Percentiles rank a stretch among this genome's conserved stretches.
Evolutionary conservation across 1,140 invertebrate genomes (phyloP).

Genomic region (Nixonia krombeini): DNA sequence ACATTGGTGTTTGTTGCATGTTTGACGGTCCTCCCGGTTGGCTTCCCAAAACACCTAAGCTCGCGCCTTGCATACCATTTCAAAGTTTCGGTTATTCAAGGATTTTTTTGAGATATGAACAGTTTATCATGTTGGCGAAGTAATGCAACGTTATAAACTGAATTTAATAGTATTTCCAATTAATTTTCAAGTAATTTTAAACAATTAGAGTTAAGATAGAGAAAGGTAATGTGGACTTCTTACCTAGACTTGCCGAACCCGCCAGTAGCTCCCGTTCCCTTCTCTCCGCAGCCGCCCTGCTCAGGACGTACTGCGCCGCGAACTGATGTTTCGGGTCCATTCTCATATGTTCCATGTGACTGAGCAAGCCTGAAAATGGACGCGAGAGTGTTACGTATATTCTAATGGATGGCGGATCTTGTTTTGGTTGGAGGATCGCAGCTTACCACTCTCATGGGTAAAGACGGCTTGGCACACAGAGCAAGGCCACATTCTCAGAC

Average conservation of each 20-base stretch:
- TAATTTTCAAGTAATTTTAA: no score
- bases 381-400: no score
- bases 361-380: constrained; percentile 80
- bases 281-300: constrained; percentile 89
- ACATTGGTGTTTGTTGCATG: constrained; percentile 75
- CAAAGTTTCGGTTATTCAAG: no score
- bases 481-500: constrained; percentile 93
- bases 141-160: no score
- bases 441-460: constrained; percentile 91
- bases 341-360: constrained; percentile 96
- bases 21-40: constrained; percentile 73
- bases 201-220: no score
- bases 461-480: constrained; percentile 95
- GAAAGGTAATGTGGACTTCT: no score
- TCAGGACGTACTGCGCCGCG: constrained; percentile 92
- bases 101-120: no score
- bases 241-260: constrained; percentile 73
- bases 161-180: no score
- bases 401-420: no score
- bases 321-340: constrained; percentile 98
- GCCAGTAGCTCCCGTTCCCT: constrained; percentile 86
- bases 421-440: constrained; percentile 25
- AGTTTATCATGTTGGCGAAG: no score
- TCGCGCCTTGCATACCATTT: no score
- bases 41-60: constrained; percentile 73